These are phyloP conservation scores for Oikopleura dioica DNA, from an alignment of 23 tunicate genomes.

Conservation along the genomic window DNA sequence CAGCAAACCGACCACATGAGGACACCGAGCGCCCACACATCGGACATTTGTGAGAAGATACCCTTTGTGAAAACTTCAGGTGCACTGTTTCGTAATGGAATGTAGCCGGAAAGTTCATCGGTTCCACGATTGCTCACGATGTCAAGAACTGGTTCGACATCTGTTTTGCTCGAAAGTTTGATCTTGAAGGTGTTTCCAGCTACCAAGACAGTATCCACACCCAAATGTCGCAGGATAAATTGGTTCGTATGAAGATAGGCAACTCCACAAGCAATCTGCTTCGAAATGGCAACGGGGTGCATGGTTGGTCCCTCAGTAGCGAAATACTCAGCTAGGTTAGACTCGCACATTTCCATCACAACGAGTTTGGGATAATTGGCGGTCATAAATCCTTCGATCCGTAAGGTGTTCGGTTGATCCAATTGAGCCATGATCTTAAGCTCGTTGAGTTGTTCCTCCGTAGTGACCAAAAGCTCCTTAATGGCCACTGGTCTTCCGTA, in stretches of 20 bases:
- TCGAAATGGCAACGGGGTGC: background rate
- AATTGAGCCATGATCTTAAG: background rate
- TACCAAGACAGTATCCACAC: background rate
- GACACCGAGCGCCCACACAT: slow-evolving; percentile 91
- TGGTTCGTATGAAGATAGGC: background rate
- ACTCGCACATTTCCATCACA: background rate
- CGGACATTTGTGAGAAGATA: slow-evolving; percentile 72
- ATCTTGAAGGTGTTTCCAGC: slow-evolving; percentile 1
- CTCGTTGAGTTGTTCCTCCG: background rate
- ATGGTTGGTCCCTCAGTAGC: too few relatives aligned
- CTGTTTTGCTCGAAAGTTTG: background rate
- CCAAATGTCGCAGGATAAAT: background rate
- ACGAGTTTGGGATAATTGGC: background rate
- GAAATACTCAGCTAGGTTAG: background rate
- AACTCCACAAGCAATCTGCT: background rate
- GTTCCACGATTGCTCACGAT: background rate
- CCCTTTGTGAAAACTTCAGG: slow-evolving; percentile 75
- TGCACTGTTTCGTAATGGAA: slow-evolving; percentile 86
- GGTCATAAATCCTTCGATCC: slow-evolving; percentile 3
- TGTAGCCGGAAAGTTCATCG: background rate
- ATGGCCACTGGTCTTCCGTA: background rate
- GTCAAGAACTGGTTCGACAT: background rate
- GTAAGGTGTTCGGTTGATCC: background rate
- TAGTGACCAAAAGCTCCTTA: background rate
- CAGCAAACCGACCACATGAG: slow-evolving; percentile 92